Evolutionary conservation across 2,113 vertebrate genomes (phyloP).

Genomic region (Ranitomeya variabilis): DNA sequence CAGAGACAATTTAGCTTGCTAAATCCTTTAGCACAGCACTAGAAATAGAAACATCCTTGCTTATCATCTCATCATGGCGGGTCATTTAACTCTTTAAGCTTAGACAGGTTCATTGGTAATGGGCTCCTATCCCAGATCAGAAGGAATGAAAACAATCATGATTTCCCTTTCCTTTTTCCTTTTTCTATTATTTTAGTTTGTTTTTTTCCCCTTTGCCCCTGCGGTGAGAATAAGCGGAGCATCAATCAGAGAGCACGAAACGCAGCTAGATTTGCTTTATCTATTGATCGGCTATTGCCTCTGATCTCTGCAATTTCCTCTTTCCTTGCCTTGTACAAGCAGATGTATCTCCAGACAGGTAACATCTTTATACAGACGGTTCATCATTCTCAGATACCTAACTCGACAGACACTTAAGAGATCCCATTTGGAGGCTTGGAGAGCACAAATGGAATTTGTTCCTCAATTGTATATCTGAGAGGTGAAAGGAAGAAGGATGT

Average conservation of each 20-base stretch:
- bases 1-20: background rate
- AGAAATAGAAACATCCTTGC: background rate
- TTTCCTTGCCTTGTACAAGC: slow-evolving; percentile 48
- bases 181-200: slow-evolving; percentile 40
- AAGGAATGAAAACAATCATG: background rate
- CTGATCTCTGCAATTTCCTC: slow-evolving; percentile 58
- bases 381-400: slow-evolving; percentile 57
- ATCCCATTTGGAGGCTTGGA: slow-evolving; percentile 55
- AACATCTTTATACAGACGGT: slow-evolving; percentile 56
- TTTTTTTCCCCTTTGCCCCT: slow-evolving; percentile 50
- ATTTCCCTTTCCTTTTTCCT: slow-evolving; percentile 23
- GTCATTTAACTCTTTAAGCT: background rate
- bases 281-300: slow-evolving; percentile 59
- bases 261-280: slow-evolving; percentile 56
- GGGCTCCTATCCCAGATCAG: background rate
- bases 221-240: slow-evolving; percentile 49
- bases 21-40: background rate
- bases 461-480: slow-evolving; percentile 30
- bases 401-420: slow-evolving; percentile 56
- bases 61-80: background rate
- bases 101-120: background rate
- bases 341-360: slow-evolving; percentile 53
- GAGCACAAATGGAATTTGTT: slow-evolving; percentile 54
- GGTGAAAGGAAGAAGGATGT: slow-evolving; percentile 45
- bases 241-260: slow-evolving; percentile 53